A percentile compares a stretch with the other conserved stretches of the same genome.
phyloP scores from a whole-genome alignment of 2,113 vertebrate species.

The Verasper variegatus region DNA sequence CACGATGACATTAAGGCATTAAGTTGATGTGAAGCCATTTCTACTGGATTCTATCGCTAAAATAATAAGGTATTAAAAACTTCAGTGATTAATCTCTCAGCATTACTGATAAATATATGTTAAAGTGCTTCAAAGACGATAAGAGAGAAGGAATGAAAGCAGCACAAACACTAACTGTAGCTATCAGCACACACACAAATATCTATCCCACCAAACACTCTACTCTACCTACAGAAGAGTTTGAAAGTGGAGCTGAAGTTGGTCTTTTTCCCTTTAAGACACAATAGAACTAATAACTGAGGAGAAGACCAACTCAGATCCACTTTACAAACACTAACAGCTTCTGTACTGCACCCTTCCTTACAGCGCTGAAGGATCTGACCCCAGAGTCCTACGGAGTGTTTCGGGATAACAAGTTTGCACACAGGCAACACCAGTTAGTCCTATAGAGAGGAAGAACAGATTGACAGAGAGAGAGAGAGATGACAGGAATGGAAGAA shows the following conservation, averaged over 20 bases:
- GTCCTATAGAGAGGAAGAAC: constrained; percentile 82
- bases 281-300: background rate
- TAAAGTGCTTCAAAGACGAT: constrained; percentile 34
- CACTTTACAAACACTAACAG: constrained; percentile 13
- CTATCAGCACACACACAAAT: constrained; percentile 19
- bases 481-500: constrained; percentile 53
- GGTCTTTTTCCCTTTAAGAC: constrained; percentile 3
- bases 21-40: constrained; percentile 11
- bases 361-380: constrained; percentile 78
- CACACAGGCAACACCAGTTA: constrained; percentile 88
- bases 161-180: constrained; percentile 13
- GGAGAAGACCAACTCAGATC: constrained; percentile 1
- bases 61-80: background rate
- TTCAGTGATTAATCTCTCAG: background rate
- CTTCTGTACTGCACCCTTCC: constrained; percentile 59
- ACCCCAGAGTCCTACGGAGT: constrained; percentile 78
- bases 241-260: constrained; percentile 1
- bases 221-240: constrained; percentile 20
- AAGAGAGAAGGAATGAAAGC: background rate
- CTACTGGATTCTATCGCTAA: constrained; percentile 5
- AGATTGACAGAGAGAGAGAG: constrained; percentile 50
- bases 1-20: constrained; percentile 52
- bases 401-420: constrained; percentile 88
- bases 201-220: constrained; percentile 32
- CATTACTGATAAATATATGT: background rate